A percentile compares a stretch with the other conserved stretches of the same genome.
Evolutionary conservation across 2,113 vertebrate species (phyloP).

Genomic region (Rhodinocichla rosea): DNA sequence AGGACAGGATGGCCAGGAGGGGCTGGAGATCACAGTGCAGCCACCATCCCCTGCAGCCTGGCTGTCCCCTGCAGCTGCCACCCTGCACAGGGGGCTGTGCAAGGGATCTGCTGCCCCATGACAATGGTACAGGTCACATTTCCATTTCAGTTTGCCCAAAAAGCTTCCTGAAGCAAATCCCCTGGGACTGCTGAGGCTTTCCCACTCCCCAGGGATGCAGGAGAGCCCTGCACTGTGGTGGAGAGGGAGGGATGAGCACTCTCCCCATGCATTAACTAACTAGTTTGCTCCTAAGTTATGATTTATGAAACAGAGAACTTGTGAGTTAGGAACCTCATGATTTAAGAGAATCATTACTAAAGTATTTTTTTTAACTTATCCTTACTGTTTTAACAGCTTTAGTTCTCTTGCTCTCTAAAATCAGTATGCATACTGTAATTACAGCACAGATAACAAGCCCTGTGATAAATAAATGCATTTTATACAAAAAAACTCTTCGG

Average conservation of each 20-base stretch:
- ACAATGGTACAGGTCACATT: rapidly evolving
- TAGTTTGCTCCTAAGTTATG: background rate
- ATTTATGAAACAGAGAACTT: background rate
- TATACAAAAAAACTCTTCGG: background rate
- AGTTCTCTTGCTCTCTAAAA: background rate
- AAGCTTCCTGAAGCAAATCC: background rate
- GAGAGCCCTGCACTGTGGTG: background rate
- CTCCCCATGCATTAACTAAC: background rate
- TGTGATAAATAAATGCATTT: conserved; percentile 17
- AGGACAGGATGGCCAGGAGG: rapidly evolving
- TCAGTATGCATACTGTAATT: background rate
- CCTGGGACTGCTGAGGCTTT: background rate
- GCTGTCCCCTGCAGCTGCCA: background rate
- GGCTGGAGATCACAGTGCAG: background rate
- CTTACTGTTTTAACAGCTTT: background rate
- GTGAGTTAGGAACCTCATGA: background rate
- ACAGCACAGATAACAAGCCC: background rate
- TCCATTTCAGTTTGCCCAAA: background rate
- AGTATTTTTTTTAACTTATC: background rate
- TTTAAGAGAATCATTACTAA: background rate
- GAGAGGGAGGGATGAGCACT: background rate
- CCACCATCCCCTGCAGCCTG: no score
- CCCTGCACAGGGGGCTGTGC: rapidly evolving
- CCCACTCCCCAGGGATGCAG: rapidly evolving
- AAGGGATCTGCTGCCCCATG: background rate